Evolutionary conservation across 2,113 vertebrate genomes (phyloP).

Genomic region (Microcebus ravelobensis): DNA sequence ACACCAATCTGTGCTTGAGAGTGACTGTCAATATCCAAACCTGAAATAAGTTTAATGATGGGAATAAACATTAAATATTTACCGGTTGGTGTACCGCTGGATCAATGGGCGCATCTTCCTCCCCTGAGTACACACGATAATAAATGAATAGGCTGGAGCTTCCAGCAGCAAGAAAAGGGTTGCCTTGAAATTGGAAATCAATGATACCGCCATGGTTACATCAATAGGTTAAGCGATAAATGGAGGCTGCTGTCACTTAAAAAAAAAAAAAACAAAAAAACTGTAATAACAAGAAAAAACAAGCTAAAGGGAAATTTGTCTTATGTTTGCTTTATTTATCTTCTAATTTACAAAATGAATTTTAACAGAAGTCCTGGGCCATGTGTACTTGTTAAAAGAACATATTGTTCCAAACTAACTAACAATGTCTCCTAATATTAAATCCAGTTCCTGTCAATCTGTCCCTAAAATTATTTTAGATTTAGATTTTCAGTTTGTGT

Average conservation of each 20-base stretch:
- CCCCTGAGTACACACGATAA: constrained; percentile 33
- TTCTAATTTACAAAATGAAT: constrained; percentile 57
- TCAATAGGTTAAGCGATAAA: constrained; percentile 53
- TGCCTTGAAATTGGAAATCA: constrained; percentile 69
- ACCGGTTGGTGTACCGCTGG: constrained; percentile 47
- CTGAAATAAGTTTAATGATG: constrained; percentile 68
- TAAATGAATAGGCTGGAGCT: constrained; percentile 72
- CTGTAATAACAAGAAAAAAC: background rate
- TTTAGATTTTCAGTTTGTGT: constrained; percentile 60
- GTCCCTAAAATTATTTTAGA: constrained; percentile 69
- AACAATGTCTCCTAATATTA: constrained; percentile 56
- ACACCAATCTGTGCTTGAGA: background rate
- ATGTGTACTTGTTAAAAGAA: constrained; percentile 57
- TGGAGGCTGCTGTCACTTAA: background rate
- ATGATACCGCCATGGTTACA: constrained; percentile 26
- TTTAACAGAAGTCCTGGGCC: constrained; percentile 14
- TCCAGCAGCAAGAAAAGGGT: constrained; percentile 38
- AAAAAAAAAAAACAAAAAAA: background rate
- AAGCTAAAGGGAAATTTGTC: background rate
- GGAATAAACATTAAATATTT: constrained; percentile 78
- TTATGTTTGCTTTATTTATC: constrained; percentile 54
- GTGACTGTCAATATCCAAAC: constrained; percentile 59
- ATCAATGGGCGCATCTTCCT: constrained; percentile 51
- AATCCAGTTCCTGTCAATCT: constrained; percentile 64
- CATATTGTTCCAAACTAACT: constrained; percentile 62